Conservation (phyloP, 2,888 invertebrate species). For the Nemoura dubitans region DNA sequence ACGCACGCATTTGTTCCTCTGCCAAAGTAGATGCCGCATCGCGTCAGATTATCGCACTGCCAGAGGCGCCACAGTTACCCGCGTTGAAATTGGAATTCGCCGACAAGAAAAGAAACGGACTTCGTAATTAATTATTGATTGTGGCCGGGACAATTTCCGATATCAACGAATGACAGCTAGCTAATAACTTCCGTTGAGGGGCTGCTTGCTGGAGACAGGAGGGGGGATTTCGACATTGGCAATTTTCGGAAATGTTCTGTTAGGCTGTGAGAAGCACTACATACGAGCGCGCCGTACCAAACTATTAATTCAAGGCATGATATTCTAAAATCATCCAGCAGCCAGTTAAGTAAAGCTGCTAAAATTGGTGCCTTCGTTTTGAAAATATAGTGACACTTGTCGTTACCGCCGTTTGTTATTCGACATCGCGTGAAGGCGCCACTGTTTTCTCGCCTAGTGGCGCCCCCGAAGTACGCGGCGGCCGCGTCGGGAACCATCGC, state of each 20-base stretch:
- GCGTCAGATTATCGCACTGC: too few species aligned
- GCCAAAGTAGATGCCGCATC: too few species aligned
- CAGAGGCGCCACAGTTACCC: too few species aligned
- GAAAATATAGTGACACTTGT: not conserved
- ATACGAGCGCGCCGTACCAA: too few species aligned
- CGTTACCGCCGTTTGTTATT: too few species aligned
- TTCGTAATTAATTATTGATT: not conserved
- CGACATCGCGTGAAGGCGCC: not conserved
- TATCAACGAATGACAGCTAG: not conserved
- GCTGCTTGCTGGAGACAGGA: not conserved
- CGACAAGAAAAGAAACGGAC: not conserved
- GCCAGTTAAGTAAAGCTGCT: too few species aligned
- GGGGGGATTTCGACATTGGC: not conserved
- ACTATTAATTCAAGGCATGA: too few species aligned
- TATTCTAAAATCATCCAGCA: too few species aligned
- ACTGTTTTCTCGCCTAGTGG: not conserved
- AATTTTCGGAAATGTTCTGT: not conserved
- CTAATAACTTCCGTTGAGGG: not conserved
- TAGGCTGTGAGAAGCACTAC: not conserved
- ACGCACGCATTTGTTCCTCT: too few species aligned
- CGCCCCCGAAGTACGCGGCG: too few species aligned
- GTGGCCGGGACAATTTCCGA: not conserved
- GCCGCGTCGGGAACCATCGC: too few species aligned
- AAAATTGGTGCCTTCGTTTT: not conserved
- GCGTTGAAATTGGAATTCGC: too few species aligned